Base-by-base conservation (phyloP, 2,113 vertebrate genomes). In the Nothocercus nigrocapillus region DNA sequence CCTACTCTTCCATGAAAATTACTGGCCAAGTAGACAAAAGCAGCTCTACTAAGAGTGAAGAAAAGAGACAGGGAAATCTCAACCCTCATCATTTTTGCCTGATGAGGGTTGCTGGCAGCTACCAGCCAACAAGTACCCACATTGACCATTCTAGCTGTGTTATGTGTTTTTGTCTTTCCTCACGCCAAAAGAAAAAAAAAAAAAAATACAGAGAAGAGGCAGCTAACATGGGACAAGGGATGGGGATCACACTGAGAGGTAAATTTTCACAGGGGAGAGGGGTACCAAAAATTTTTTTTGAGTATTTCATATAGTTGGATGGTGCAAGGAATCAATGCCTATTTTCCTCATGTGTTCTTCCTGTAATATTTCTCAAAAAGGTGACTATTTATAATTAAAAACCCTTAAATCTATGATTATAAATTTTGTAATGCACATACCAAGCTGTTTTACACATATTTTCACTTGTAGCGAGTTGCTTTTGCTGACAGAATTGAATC, bases 251-350 rank as follows among this genome's bases (percentile, higher is more conserved):
- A 45, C 1, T 30, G 30, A 18, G 62, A 63, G 16, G 25, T 54
- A 28, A 24, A 13, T 9, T 19, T 61, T 82, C 30, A 25, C 8
- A 14, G 13, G 16, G 28, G 5, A 25, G 44, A 21, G 28, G 15
- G 11, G 24, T 28, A 49, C 11, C 27, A n/a, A 12, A n/a, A 64
- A 67, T 14, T 4, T 10, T 1, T 1, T 3, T 5, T 21, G 28
- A 30, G 36, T 45, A 16, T 80, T 78, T 32, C 49, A 49, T 2
- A 28, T 6, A 81, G 62, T 66, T 82, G 59, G 7, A 16, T 51
- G 13, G 69, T 51, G 53, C 21, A 58, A 78, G 47, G 20, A 42
- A 54, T 69, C 40, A 19, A 5, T 7, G 36, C 27, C 58, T 30
- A 13, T 28, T 89, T 47, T 38, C 54, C 5, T n/a, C 24, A 54